Evolutionary conservation across 2,888 invertebrate genomes (phyloP), one percentile per base, ranked within the genome.

Genomic region (Stenotaenia linearis): DNA sequence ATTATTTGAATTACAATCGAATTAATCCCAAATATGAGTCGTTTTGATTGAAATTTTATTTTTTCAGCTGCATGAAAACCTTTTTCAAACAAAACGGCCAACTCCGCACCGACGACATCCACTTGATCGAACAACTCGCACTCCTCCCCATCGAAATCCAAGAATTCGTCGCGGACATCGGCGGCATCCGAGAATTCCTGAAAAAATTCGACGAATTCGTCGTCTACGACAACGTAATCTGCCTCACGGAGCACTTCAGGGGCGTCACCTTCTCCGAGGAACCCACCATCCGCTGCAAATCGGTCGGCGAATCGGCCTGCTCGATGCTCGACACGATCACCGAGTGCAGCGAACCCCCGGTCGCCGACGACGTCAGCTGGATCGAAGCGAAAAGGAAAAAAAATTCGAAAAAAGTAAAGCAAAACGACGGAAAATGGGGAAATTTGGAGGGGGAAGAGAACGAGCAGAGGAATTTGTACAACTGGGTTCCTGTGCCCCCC

Each of bases 151-250:
- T 77, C 12, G 45, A 77, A 25, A 12, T 40, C 28, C 77, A 77
- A 23, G 45, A 40, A 9, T 77, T 21, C 15, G 45, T 77, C 2
- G 35, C 37, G 2, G 28, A 40, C 28, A 40, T 40, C 6, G 77
- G 77, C 4, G 77, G 77, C 0, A 45, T 77, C 23, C 35, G n/a
- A 21, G 45, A 77, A 18, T 23, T 77, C 12, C 18, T 77, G 2
- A 45, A 45, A 15, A 28, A 77, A 45, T 77, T 30, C 18, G 45
- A 77, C 18, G 28, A 77, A n/a, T 77, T 77, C 28, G 25, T 77
- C 40, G 45, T 77, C 0, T 18, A 37, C 28, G 15, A 77, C 0
- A 15, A 77, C 28, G 10, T n/a, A 21, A 77, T 77, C 15, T 40
- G 50, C 77, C 18, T 75, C 0, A 75, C 69, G 0, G 69, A 69